These are phyloP conservation scores for Drosophila jambulina DNA, from an alignment of 1,140 invertebrate species.

Conservation along the genomic window DNA sequence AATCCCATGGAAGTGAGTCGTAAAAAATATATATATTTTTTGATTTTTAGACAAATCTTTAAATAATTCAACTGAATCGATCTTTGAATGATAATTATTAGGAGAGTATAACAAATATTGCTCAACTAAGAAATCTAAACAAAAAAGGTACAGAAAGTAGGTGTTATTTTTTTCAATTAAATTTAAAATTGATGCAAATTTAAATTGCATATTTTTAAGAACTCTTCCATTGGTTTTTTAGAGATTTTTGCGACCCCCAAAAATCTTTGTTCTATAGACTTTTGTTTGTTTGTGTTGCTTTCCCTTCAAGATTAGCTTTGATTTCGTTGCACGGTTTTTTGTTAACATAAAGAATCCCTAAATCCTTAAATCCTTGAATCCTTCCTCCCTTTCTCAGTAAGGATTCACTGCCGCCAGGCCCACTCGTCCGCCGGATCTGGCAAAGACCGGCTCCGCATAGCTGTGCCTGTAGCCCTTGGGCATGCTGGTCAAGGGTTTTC, in stretches of 20 bases:
- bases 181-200: neutral
- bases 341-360: neutral
- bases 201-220: neutral
- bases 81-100: neutral
- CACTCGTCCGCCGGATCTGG: conserved; percentile 77
- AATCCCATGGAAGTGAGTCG: neutral
- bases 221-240: neutral
- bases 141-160: no score
- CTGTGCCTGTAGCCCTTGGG: conserved; percentile 86
- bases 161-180: neutral
- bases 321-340: conserved; percentile 56
- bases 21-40: neutral
- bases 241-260: neutral
- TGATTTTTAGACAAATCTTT: neutral
- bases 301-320: conserved; percentile 35
- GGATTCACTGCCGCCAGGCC: conserved; percentile 84
- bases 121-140: neutral
- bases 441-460: conserved; percentile 86
- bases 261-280: conserved; percentile 8
- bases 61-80: no score
- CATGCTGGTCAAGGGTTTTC: conserved; percentile 69
- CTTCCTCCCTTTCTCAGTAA: conserved; percentile 44
- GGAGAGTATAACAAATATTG: neutral
- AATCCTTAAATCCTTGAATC: neutral
- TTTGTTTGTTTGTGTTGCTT: neutral